These are phyloP conservation scores for Nesidiocoris tenuis DNA, from an alignment of 2,888 invertebrate species.

Conservation along the genomic window DNA sequence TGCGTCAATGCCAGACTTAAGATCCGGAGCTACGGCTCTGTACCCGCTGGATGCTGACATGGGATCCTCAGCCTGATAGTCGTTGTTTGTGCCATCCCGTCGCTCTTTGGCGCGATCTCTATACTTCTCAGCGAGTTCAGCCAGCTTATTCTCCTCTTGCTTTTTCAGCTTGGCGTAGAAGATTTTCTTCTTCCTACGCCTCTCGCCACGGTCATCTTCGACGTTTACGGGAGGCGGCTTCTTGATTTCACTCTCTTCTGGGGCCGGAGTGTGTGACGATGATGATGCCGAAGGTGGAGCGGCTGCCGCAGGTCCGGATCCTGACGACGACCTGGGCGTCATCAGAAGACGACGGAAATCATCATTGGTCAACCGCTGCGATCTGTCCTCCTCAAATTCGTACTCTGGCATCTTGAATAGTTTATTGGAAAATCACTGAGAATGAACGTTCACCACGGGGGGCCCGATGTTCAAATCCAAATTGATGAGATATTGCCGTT, in stretches of 20 bases:
- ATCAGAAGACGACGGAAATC: constrained; percentile 94
- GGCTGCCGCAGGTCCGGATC: constrained; percentile 55
- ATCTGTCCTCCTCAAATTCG: constrained; percentile 59
- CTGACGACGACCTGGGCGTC: constrained; percentile 77
- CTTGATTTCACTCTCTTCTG: constrained; percentile 48
- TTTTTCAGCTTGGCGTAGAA: constrained; percentile 92
- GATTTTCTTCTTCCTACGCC: constrained; percentile 88
- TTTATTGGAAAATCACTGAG: no score
- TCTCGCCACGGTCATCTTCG: constrained; percentile 69
- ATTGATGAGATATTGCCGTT: no score
- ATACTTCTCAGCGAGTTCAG: constrained; percentile 91
- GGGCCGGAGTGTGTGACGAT: constrained; percentile 46
- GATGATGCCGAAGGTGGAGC: constrained; percentile 37
- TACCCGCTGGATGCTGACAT: constrained; percentile 84
- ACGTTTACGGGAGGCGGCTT: constrained; percentile 51
- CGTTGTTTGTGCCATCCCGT: constrained; percentile 78
- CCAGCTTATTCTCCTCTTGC: constrained; percentile 91
- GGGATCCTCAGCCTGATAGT: constrained; percentile 80
- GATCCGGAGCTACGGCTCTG: constrained; percentile 92
- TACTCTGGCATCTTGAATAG: constrained; percentile 49
- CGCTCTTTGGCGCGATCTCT: constrained; percentile 88
- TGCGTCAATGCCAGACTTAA: constrained; percentile 88
- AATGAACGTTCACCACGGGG: no score
- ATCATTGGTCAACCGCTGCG: constrained; percentile 88
- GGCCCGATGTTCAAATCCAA: no score